Conservation (phyloP, 2,113 vertebrate genomes). For the Chlorocebus sabaeus region DNA sequence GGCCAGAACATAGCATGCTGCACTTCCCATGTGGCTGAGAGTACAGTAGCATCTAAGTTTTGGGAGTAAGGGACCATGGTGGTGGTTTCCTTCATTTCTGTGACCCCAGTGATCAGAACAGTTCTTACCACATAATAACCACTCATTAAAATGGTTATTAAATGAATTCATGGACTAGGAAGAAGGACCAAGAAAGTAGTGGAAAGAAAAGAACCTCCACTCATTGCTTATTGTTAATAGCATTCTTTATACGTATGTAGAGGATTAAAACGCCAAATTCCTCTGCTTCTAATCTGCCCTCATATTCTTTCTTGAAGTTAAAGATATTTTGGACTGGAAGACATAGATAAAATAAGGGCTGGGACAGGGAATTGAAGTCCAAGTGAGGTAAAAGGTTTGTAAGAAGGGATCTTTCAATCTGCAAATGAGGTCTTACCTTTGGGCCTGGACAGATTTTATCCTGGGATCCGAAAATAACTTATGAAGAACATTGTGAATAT, state of each 20-base stretch:
- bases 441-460: background rate
- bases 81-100: background rate
- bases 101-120: accelerated
- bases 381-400: background rate
- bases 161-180: accelerated
- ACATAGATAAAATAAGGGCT: background rate
- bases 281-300: background rate
- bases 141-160: accelerated
- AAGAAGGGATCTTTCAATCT: background rate
- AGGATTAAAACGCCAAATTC: background rate
- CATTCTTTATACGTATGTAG: background rate
- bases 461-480: no score
- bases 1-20: background rate
- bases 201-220: background rate
- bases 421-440: background rate
- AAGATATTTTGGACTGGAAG: background rate
- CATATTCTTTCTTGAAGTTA: background rate
- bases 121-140: background rate
- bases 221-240: accelerated
- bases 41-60: accelerated
- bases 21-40: accelerated
- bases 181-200: background rate
- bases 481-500: accelerated
- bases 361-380: background rate
- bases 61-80: accelerated